Base-by-base conservation (phyloP, 1,140 invertebrate species). In the Aphaenogaster rudis region DNA sequence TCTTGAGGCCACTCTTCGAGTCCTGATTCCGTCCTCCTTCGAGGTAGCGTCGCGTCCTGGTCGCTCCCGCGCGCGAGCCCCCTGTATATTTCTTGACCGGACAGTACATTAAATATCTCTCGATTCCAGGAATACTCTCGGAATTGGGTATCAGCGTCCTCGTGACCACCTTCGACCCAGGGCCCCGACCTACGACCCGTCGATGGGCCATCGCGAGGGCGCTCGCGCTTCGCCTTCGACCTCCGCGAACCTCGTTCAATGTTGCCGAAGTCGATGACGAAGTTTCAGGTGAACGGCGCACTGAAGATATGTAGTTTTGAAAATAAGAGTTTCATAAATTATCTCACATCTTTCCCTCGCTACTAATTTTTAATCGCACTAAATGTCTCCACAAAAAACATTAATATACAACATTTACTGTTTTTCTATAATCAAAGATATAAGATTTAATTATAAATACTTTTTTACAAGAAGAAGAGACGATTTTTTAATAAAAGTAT, bases 101-200 rank as follows among this genome's bases (percentile, higher is more conserved):
- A 13, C 45, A 69, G 78, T 87, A 82, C 88, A 88, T 91, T 92
- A 91, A 92, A 81, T 86, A 90, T 74, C 87, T 76, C 72, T 79
- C 82, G 90, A 92, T 92, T 92, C 90, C 63, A 85, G 90, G 90
- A 91, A 90, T 85, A 66, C 86, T 81, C 79, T 76, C 69, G 86
- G 87, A 89, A 88, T 91, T 91, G 81, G 67, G 81, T 77, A 88
- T 69, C 71, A 81, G 85, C 59, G 57, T 78, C 74, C 74, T 64
- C 80, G 71, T 72, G 66, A 87, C 59, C 87, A 88, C 84, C 82
- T 90, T 77, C 77, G 87, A 88, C 87, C 87, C 78, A 54, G 64
- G 64, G 13, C 78, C 45, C n/a, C 64, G 87, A 88, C 87, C 50
- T 71, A 66, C 84, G 88, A 88, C 87, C 87, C 71, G 17, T 67